Evolutionary conservation across 2,113 vertebrate genomes (phyloP).

Genomic region (Xiphophorus couchianus): DNA sequence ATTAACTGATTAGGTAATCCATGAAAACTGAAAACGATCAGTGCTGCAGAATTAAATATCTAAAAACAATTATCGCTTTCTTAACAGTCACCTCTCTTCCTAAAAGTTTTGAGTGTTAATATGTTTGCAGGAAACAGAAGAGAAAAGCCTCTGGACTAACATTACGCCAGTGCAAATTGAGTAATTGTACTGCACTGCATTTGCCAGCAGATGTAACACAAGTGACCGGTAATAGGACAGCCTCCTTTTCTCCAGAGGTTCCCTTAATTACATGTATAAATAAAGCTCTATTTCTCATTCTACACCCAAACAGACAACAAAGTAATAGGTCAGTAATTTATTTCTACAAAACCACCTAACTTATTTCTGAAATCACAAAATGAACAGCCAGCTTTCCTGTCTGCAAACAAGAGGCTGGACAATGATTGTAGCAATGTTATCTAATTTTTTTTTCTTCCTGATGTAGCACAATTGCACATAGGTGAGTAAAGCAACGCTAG

Average conservation of each 20-base stretch:
- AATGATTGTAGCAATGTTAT: background rate
- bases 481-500: background rate
- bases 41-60: background rate
- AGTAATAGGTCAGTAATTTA: too few species aligned
- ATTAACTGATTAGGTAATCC: background rate
- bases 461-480: background rate
- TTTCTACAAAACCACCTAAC: too few species aligned
- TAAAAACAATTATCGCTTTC: background rate
- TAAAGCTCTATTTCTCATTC: too few species aligned
- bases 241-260: too few species aligned
- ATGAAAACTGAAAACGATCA: constrained; percentile 4
- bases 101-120: background rate
- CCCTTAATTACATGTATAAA: too few species aligned
- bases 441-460: background rate
- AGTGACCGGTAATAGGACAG: background rate
- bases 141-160: background rate
- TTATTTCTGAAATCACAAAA: too few species aligned
- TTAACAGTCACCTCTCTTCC: background rate
- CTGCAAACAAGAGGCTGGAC: too few species aligned
- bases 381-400: too few species aligned
- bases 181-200: too few species aligned
- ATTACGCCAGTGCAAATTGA: too few species aligned
- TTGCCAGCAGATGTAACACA: background rate
- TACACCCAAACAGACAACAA: too few species aligned
- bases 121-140: background rate